phyloP scores from a whole-genome alignment of 2,888 invertebrate species.

The Drosophila paucipuncta region DNA sequence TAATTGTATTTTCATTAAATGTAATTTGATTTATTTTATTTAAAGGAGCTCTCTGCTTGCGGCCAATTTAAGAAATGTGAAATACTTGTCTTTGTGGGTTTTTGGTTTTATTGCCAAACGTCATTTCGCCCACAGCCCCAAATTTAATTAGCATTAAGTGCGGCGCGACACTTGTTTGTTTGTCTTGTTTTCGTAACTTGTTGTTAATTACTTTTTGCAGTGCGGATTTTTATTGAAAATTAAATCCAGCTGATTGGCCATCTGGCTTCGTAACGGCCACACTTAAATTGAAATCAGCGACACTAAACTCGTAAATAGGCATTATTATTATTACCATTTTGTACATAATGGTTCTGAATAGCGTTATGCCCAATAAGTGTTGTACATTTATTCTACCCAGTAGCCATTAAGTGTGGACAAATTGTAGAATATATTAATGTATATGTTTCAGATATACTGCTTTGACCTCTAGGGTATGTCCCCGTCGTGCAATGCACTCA shows the following conservation, averaged over 20 bases:
- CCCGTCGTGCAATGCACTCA: neutral
- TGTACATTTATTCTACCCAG: neutral
- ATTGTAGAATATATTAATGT: neutral
- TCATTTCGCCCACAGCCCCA: slow-evolving; percentile 45
- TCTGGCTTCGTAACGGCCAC: slow-evolving; percentile 15
- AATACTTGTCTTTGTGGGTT: slow-evolving; percentile 28
- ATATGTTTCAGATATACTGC: neutral
- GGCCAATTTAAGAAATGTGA: slow-evolving; percentile 16
- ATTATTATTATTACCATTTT: slow-evolving; percentile 40
- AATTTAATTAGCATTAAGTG: slow-evolving; percentile 77
- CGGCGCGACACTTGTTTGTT: slow-evolving; percentile 33
- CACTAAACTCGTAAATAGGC: slow-evolving; percentile 47
- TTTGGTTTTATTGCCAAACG: slow-evolving; percentile 44
- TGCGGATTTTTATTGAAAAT: slow-evolving; percentile 69
- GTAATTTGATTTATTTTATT: slow-evolving; percentile 58
- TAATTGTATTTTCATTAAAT: slow-evolving; percentile 42
- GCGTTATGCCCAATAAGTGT: slow-evolving; percentile 25
- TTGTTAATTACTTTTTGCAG: slow-evolving; percentile 74
- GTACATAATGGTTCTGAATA: slow-evolving; percentile 3
- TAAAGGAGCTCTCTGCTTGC: slow-evolving; percentile 25
- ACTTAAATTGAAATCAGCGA: slow-evolving; percentile 65
- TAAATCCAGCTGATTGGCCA: slow-evolving; percentile 65
- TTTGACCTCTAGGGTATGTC: neutral
- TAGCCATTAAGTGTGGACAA: neutral
- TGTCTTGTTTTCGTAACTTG: slow-evolving; percentile 64